Percentiles rank a stretch among this genome's conserved stretches.
Conservation (phyloP, 1,140 invertebrate genomes). For the Protaetia brevitarsis region DNA sequence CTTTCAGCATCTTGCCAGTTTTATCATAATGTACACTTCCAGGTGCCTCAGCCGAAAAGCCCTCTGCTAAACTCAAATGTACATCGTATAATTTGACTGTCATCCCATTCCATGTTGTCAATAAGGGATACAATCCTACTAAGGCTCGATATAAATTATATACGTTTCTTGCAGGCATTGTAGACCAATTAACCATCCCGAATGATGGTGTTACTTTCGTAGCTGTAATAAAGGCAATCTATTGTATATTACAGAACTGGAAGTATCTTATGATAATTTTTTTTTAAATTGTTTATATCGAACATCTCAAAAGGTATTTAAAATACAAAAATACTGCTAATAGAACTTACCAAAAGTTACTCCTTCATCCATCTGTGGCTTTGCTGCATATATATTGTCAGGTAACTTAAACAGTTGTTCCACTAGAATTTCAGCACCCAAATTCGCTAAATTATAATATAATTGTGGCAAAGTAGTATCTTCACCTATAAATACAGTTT, state of each 20-base stretch:
- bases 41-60: constrained; percentile 28
- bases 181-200: constrained; percentile 61
- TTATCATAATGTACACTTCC: constrained; percentile 56
- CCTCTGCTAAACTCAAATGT: constrained; percentile 39
- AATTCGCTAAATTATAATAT: constrained; percentile 59
- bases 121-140: constrained; percentile 60
- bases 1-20: constrained; percentile 51
- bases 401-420: constrained; percentile 63
- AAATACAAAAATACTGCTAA: constrained; percentile 20
- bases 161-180: constrained; percentile 58
- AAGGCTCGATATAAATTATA: constrained; percentile 67
- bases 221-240: no score
- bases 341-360: constrained; percentile 65
- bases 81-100: constrained; percentile 62
- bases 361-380: constrained; percentile 57
- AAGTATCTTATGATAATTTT: no score
- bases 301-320: no score
- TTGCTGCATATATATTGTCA: constrained; percentile 54
- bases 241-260: no score
- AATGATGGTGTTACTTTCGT: constrained; percentile 63
- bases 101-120: constrained; percentile 57
- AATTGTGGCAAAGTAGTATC: constrained; percentile 67
- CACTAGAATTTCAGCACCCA: constrained; percentile 68
- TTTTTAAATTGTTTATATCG: no score
- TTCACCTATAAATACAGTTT: constrained; percentile 57